These are phyloP conservation scores for Nettapus auritus DNA, from an alignment of 2,113 vertebrate genomes.

Conservation along the genomic window DNA sequence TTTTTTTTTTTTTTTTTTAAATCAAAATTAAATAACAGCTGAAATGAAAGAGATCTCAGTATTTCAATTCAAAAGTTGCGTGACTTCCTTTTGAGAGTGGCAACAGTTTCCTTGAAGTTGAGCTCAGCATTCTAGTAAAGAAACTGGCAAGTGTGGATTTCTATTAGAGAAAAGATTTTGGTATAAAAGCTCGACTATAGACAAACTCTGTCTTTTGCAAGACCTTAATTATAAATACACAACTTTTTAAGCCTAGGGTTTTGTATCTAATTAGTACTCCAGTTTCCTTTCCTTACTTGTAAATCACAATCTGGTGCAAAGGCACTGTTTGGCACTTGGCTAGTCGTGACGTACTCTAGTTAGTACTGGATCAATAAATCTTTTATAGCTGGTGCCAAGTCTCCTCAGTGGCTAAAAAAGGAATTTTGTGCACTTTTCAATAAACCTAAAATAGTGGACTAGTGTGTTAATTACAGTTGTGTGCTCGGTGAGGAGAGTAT, in stretches of 20 bases:
- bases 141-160: neutral
- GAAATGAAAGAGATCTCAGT: neutral
- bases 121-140: neutral
- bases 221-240: neutral
- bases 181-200: neutral
- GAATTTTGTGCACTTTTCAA: neutral
- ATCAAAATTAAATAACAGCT: neutral
- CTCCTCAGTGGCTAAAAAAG: constrained; percentile 1
- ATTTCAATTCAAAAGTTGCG: neutral
- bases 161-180: neutral
- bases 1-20: neutral
- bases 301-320: constrained; percentile 18
- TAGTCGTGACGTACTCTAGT: constrained; percentile 38
- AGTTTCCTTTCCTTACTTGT: constrained; percentile 24
- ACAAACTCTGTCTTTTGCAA: neutral
- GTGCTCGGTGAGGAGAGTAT: neutral
- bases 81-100: neutral
- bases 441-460: neutral
- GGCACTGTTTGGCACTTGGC: constrained; percentile 15
- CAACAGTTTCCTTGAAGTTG: neutral
- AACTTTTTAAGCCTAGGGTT: neutral
- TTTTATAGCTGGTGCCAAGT: constrained; percentile 37
- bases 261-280: neutral
- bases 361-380: constrained; percentile 60
- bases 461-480: neutral